Evolutionary conservation across 1,140 invertebrate genomes (phyloP).

Genomic region (Caerostris darwini): DNA sequence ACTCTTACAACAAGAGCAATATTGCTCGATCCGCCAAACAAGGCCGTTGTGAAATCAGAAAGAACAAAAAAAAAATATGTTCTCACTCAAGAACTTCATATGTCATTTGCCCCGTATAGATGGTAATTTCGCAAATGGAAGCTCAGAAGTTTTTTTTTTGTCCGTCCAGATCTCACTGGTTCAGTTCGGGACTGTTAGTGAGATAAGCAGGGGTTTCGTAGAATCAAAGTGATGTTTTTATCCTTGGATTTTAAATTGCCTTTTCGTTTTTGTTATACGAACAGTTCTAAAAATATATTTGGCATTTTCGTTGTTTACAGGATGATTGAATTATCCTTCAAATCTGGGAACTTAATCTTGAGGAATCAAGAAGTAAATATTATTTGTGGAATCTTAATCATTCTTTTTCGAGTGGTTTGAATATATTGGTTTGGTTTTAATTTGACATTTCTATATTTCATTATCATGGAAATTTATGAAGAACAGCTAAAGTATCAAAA

Average conservation of each 20-base stretch:
- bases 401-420: too few species aligned
- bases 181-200: background rate
- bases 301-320: background rate
- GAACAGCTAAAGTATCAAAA: too few species aligned
- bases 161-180: background rate
- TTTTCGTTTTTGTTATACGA: background rate
- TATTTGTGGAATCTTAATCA: too few species aligned
- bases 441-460: too few species aligned
- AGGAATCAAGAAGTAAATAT: too few species aligned
- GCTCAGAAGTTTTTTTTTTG: background rate
- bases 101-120: conserved; percentile 39
- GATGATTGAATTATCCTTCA: background rate
- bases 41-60: background rate
- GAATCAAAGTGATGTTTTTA: conserved; percentile 36
- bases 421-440: too few species aligned
- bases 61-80: background rate
- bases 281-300: background rate
- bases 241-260: conserved; percentile 15
- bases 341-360: background rate
- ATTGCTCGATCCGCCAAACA: conserved; percentile 29
- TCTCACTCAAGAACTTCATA: conserved; percentile 9
- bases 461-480: too few species aligned
- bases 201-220: background rate
- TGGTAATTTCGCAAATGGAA: conserved; percentile 51
- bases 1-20: conserved; percentile 48